Conservation (phyloP, 2,113 vertebrate species). For the Mesocricetus auratus region DNA sequence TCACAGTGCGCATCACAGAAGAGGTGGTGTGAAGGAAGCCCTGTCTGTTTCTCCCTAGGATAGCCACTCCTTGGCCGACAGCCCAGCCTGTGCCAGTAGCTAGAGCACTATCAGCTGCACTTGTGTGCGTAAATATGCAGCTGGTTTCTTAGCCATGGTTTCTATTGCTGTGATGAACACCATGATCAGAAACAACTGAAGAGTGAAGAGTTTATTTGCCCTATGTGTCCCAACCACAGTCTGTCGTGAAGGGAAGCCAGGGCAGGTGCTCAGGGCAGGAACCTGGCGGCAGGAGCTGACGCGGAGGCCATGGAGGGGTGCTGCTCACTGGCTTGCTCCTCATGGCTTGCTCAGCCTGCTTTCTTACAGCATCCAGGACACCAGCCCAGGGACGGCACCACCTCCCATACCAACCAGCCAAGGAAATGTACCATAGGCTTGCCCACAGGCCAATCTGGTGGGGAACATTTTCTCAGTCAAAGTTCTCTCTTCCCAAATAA, state of each 20-base stretch:
- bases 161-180: not conserved
- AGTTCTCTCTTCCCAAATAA: not conserved
- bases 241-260: not conserved
- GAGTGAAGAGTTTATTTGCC: not conserved
- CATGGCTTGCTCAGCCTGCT: not conserved
- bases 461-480: not conserved
- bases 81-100: not conserved
- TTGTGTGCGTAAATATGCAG: not conserved
- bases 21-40: not conserved
- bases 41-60: not conserved
- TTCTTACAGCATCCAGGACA: not conserved
- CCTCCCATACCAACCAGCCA: not conserved
- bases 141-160: not conserved
- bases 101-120: not conserved
- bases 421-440: not conserved
- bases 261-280: not conserved
- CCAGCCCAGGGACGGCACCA: not conserved
- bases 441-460: not conserved
- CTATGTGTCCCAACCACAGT: not conserved
- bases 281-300: not conserved
- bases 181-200: not conserved
- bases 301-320: not conserved
- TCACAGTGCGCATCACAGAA: not conserved
- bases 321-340: not conserved
- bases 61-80: not conserved